phyloP scores from a whole-genome alignment of 2,888 invertebrate genomes.

The Hesperia comma region DNA sequence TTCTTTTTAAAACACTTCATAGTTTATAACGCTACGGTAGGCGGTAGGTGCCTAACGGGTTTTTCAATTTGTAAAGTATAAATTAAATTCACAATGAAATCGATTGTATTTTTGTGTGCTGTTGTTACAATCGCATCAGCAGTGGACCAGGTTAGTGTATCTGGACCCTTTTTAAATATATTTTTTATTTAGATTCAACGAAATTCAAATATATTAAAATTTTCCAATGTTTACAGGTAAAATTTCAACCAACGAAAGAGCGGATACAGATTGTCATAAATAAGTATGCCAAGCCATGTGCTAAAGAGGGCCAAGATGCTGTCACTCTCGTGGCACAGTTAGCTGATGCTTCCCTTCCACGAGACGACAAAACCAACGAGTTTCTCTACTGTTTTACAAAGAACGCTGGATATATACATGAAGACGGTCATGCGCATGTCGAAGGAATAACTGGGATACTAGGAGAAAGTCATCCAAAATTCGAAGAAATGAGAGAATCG shows the following conservation, averaged over 20 bases:
- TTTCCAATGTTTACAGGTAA: not conserved
- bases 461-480: not conserved
- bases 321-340: not conserved
- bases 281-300: constrained; percentile 5
- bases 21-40: too few relatives aligned
- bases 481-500: not conserved
- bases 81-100: not conserved
- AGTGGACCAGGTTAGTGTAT: not conserved
- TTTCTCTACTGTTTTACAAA: not conserved
- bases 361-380: not conserved
- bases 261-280: not conserved
- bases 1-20: too few relatives aligned
- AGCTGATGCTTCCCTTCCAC: not conserved
- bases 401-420: not conserved
- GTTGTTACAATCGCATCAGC: not conserved
- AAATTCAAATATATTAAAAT: too few relatives aligned
- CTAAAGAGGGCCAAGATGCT: not conserved
- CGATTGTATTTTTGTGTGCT: not conserved
- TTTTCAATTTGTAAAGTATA: too few relatives aligned
- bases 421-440: not conserved
- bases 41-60: too few relatives aligned
- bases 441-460: not conserved
- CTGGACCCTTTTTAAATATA: too few relatives aligned
- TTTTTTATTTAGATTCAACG: too few relatives aligned
- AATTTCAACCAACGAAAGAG: not conserved